Percentiles rank a stretch among this genome's conserved stretches.
These are phyloP conservation scores for Atta cephalotes DNA, from an alignment of 1,140 invertebrate genomes.

Conservation along the genomic window DNA sequence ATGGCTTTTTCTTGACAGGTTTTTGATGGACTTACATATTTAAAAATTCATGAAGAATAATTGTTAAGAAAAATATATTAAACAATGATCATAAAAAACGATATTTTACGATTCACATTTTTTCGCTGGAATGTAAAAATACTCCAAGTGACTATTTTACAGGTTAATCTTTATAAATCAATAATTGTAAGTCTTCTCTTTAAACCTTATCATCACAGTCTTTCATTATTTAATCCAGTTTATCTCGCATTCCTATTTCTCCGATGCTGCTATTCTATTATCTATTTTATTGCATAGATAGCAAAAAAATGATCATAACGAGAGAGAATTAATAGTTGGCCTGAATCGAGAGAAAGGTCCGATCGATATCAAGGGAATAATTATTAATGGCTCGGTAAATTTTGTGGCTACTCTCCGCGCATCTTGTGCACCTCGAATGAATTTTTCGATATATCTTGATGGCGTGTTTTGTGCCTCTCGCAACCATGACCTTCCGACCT, in stretches of 20 bases:
- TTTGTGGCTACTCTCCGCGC: constrained; percentile 41
- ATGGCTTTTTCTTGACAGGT: too few species aligned
- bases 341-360: neutral
- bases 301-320: neutral
- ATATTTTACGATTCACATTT: too few species aligned
- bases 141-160: too few species aligned
- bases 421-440: constrained; percentile 36
- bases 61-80: too few species aligned
- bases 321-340: constrained; percentile 13
- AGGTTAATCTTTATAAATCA: neutral
- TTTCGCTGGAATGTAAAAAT: too few species aligned
- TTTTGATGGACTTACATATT: too few species aligned
- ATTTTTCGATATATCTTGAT: constrained; percentile 75
- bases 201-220: neutral
- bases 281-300: neutral
- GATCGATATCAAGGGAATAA: constrained; percentile 18
- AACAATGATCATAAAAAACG: too few species aligned
- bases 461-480: constrained; percentile 72
- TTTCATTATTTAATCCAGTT: neutral
- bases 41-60: too few species aligned
- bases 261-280: neutral
- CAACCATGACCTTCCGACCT: constrained; percentile 75
- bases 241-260: neutral
- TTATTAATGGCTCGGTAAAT: constrained; percentile 49
- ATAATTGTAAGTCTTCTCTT: neutral